A percentile compares a stretch with the other conserved stretches of the same genome.
Evolutionary conservation across 1,140 invertebrate species (phyloP).

Genomic region (Heliothis virescens): DNA sequence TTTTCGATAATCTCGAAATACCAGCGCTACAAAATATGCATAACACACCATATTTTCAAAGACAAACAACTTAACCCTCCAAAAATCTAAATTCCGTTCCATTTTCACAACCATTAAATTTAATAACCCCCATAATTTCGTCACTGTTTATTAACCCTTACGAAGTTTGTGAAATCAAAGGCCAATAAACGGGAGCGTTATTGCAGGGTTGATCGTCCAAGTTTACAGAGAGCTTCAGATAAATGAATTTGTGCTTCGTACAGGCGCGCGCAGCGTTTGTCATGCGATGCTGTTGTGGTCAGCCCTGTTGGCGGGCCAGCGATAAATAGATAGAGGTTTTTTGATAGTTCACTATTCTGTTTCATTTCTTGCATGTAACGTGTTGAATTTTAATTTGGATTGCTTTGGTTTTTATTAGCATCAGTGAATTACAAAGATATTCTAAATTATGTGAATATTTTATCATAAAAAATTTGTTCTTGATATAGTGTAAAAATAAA

Average conservation of each 20-base stretch:
- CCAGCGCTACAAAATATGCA: too few species aligned
- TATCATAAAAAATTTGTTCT: too few species aligned
- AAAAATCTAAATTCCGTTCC: slow-evolving; percentile 25
- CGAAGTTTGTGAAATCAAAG: slow-evolving; percentile 37
- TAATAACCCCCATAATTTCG: slow-evolving; percentile 35
- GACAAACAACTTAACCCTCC: slow-evolving; percentile 3
- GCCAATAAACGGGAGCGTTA: slow-evolving; percentile 30
- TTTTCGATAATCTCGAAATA: too few species aligned
- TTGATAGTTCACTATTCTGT: too few species aligned
- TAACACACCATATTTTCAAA: background rate
- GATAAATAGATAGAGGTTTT: background rate
- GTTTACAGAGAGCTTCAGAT: slow-evolving; percentile 28
- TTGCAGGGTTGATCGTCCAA: slow-evolving; percentile 19
- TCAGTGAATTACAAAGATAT: too few species aligned
- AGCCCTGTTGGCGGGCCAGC: background rate
- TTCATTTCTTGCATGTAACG: background rate
- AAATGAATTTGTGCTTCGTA: slow-evolving; percentile 36
- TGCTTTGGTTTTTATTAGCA: background rate
- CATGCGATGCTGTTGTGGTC: slow-evolving; percentile 5
- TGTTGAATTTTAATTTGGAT: background rate
- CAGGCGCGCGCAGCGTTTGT: slow-evolving; percentile 1
- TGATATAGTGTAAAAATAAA: background rate
- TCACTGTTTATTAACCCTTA: slow-evolving; percentile 36
- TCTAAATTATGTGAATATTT: too few species aligned
- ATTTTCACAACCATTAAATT: slow-evolving; percentile 33